These are phyloP conservation scores for Okamejei kenojei DNA, from an alignment of 2,797 vertebrate genomes.

Conservation along the genomic window DNA sequence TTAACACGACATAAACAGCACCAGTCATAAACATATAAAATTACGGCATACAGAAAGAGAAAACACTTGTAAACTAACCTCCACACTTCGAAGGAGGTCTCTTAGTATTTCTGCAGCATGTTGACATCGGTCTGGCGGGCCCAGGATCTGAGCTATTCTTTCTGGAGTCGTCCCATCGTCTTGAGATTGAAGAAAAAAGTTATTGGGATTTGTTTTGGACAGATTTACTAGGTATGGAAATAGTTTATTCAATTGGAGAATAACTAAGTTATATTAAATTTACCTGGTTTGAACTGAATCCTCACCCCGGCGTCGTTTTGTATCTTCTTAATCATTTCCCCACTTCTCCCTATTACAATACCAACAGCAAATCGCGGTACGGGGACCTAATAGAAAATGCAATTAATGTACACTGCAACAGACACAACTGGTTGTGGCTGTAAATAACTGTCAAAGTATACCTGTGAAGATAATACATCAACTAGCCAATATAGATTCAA, in stretches of 20 bases:
- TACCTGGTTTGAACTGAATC: conserved; percentile 98
- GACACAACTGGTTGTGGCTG: neutral
- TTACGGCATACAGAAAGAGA: conserved; percentile 23
- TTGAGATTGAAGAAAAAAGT: conserved; percentile 48
- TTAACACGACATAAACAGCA: neutral
- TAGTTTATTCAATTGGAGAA: neutral
- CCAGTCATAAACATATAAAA: neutral
- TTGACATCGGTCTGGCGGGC: conserved; percentile 90
- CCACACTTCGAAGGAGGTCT: conserved; percentile 89
- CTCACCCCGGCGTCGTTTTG: conserved; percentile 97
- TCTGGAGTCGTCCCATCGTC: conserved; percentile 95
- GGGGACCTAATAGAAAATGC: conserved; percentile 68
- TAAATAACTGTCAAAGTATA: neutral
- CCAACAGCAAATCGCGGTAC: conserved; percentile 96
- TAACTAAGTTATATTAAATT: neutral
- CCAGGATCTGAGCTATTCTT: conserved; percentile 96
- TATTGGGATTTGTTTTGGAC: neutral
- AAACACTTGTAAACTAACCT: conserved; percentile 53
- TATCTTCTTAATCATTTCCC: conserved; percentile 99
- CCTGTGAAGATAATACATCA: neutral
- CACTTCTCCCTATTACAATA: conserved; percentile 94
- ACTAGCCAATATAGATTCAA: neutral
- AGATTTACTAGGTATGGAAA: neutral
- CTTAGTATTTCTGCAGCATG: conserved; percentile 95
- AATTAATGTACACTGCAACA: neutral